A percentile compares a stretch with the other conserved stretches of the same genome.
Evolutionary conservation across 2,113 vertebrate genomes (phyloP).

Genomic region (Grammomys surdaster): DNA sequence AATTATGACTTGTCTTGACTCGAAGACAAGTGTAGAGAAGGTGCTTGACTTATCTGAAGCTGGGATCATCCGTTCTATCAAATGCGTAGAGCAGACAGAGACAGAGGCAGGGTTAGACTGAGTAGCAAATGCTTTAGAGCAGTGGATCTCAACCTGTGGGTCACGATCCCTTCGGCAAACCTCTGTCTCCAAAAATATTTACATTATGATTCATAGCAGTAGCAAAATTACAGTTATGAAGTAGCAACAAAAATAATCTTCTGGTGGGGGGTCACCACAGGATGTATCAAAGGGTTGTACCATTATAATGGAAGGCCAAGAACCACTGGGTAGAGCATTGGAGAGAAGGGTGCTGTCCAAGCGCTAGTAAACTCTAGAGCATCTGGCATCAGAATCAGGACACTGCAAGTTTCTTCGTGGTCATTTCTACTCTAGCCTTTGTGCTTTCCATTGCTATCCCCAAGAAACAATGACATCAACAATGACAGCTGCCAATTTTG

Average conservation of each 20-base stretch:
- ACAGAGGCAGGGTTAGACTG: background rate
- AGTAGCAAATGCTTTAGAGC: background rate
- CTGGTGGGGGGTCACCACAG: background rate
- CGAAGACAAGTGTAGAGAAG: background rate
- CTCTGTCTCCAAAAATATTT: background rate
- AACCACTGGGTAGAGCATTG: background rate
- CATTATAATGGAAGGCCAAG: background rate
- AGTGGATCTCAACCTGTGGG: background rate
- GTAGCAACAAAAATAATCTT: background rate
- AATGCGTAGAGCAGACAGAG: background rate
- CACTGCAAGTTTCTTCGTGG: background rate
- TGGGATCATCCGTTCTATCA: background rate
- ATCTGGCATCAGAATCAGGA: background rate
- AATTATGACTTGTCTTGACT: slow-evolving; percentile 23
- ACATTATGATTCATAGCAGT: background rate
- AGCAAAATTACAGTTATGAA: background rate
- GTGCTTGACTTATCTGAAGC: background rate
- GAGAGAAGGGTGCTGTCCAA: background rate
- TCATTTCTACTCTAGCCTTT: background rate
- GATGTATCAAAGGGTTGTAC: background rate
- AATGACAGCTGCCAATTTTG: background rate
- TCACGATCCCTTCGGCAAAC: background rate
- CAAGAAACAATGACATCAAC: background rate
- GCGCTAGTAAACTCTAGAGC: background rate
- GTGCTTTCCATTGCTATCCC: background rate